phyloP scores from a whole-genome alignment of 2,797 vertebrate species.

The Spinus olivaceus region DNA sequence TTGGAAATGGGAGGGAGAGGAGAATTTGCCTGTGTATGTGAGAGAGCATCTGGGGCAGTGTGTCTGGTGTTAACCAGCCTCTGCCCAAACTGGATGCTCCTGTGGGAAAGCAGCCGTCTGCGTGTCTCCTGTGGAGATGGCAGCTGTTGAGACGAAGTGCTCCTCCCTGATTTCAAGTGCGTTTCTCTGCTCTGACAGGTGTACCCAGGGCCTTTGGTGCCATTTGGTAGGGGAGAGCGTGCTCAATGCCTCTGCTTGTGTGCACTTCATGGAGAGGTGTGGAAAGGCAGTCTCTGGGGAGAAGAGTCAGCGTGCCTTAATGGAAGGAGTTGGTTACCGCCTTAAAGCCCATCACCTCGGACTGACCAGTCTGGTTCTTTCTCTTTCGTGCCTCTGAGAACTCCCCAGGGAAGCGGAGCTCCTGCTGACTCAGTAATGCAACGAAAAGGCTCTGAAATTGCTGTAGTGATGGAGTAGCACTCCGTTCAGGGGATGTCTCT shows the following conservation, averaged over 20 bases:
- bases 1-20: not conserved
- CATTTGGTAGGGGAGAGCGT: not conserved
- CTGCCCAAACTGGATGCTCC: not conserved
- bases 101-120: not conserved
- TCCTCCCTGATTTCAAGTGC: not conserved
- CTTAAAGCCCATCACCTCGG: not conserved
- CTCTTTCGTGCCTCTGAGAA: not conserved
- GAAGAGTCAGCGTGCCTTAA: fast-evolving
- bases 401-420: not conserved
- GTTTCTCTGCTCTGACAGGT: not conserved
- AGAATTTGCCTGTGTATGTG: not conserved
- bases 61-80: not conserved
- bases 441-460: not conserved
- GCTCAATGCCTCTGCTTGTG: not conserved
- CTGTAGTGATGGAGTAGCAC: not conserved
- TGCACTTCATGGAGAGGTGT: fast-evolving
- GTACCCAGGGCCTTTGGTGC: not conserved
- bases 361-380: slow-evolving; percentile 43
- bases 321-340: not conserved
- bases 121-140: not conserved
- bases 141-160: not conserved
- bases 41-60: fast-evolving
- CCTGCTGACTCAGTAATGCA: slow-evolving; percentile 21
- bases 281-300: not conserved
- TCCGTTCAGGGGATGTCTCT: not conserved